Evolutionary conservation across 2,888 invertebrate genomes (phyloP).

Genomic region (Drosophila paranaensis): DNA sequence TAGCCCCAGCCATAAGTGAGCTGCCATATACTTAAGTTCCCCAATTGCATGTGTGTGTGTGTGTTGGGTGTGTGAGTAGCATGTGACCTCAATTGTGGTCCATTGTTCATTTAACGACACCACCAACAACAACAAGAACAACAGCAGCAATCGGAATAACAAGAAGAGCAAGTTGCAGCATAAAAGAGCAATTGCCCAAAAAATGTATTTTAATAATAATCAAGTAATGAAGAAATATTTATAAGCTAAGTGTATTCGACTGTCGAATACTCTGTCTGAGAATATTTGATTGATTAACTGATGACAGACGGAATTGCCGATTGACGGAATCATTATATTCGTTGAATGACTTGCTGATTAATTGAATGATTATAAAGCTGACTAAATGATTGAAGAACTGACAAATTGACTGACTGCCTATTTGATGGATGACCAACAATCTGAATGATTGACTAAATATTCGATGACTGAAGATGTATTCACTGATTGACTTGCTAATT

Average conservation of each 20-base stretch:
- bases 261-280: background rate
- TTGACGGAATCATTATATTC: too few species aligned
- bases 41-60: slow-evolving; percentile 40
- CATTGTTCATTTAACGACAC: slow-evolving; percentile 74
- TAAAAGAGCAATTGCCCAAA: slow-evolving; percentile 51
- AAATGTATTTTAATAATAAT: slow-evolving; percentile 54
- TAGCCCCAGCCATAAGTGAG: slow-evolving; percentile 55
- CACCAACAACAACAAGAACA: slow-evolving; percentile 26
- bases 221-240: slow-evolving; percentile 10
- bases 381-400: background rate
- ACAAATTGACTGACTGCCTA: too few species aligned
- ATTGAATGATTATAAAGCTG: background rate
- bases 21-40: slow-evolving; percentile 50
- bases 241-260: background rate
- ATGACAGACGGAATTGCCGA: background rate
- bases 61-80: slow-evolving; percentile 11
- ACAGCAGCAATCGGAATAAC: slow-evolving; percentile 25
- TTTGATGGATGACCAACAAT: background rate
- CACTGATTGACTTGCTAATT: background rate
- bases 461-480: background rate
- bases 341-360: background rate
- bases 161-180: slow-evolving; percentile 37
- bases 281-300: background rate
- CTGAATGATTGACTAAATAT: background rate
- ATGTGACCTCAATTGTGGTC: slow-evolving; percentile 70